Evolutionary conservation across 64 coral and sea anemone genomes (phyloP), one percentile per base, ranked within the genome.

Genomic region (Montipora capricornis): DNA sequence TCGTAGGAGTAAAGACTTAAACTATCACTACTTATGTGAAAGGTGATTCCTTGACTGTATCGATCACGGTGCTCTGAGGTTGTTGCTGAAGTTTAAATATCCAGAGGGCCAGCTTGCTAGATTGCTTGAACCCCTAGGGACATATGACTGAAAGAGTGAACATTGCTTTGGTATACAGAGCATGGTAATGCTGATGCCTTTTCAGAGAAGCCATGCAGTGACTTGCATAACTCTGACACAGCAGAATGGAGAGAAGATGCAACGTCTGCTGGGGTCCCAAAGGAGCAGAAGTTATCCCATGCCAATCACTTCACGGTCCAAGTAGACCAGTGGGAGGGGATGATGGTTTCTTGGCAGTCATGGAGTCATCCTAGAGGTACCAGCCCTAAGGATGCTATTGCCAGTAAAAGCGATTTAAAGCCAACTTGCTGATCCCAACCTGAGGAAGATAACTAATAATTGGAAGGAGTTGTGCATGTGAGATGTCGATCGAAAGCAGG

Each of bases 131-230:
- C 52, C 8, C 24, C 68, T 92, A 8, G 47, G 70, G 2, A 74
- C 67, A 12, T 83, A 83, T 20, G 61, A 92, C 6, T 20, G 83
- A 0, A 1, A 15, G 1, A 83, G 84, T 15, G 3, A 64, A 15
- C 60, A 64, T 15, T 12, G 9, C 14, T 15, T 1, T 17, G 60
- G 13, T 12, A 29, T 29, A 29, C 29, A 29, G 1, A 29, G 1
- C 60, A 64, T 15, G 10, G 79, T 20, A 93, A 93, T 77, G 81
- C 84, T 37, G 64, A 89, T 14, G 93, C 73, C 15, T 57, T 83
- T 1, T 82, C 58, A 16, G 90, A 57, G 60, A 49, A 80, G 48
- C 88, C 73, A 17, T 82, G 80, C 8, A 44, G 47, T 20, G 93
- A 81, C 53, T 74, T 74, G 19, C 57, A 55, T 3, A 15, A 20